A percentile compares a stretch with the other conserved stretches of the same genome.
These are phyloP conservation scores for Sarcophaga carnaria DNA, from an alignment of 2,888 invertebrate species.

Conservation along the genomic window DNA sequence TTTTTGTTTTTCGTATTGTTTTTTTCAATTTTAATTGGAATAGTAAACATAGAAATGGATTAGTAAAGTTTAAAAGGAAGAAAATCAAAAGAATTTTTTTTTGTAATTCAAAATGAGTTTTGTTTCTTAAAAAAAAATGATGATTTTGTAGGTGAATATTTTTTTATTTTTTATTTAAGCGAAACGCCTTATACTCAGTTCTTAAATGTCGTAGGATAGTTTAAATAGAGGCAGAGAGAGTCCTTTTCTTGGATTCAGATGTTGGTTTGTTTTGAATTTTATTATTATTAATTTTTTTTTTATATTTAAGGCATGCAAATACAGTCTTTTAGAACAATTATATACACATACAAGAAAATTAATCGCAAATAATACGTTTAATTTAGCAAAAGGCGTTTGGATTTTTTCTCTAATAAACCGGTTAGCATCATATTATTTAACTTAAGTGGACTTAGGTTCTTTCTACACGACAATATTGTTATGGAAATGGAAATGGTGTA, in stretches of 20 bases:
- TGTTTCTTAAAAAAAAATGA: not conserved
- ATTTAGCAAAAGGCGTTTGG: conserved; percentile 50
- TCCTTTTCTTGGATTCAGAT: conserved; percentile 9
- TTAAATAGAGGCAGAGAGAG: not conserved
- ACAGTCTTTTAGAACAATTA: not conserved
- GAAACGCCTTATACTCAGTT: not conserved
- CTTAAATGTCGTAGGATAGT: too few relatives aligned
- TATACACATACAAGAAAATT: not conserved
- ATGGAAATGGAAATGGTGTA: too few relatives aligned
- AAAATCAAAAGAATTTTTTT: not conserved
- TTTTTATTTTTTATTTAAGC: not conserved
- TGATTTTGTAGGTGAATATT: conserved; percentile 17
- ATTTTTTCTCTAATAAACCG: not conserved
- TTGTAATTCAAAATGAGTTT: not conserved
- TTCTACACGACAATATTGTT: too few relatives aligned
- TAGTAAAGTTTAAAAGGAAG: conserved; percentile 25
- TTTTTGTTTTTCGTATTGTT: not conserved
- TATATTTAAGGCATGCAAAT: conserved; percentile 31
- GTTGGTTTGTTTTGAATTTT: too few relatives aligned
- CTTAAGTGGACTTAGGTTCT: too few relatives aligned
- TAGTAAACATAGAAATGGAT: conserved; percentile 50
- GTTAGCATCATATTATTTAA: too few relatives aligned
- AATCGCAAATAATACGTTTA: not conserved
- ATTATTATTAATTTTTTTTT: too few relatives aligned
- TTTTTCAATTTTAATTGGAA: conserved; percentile 40